These are phyloP conservation scores for Anarhynchus alexandrinus DNA, from an alignment of 2,113 vertebrate genomes.

Conservation along the genomic window DNA sequence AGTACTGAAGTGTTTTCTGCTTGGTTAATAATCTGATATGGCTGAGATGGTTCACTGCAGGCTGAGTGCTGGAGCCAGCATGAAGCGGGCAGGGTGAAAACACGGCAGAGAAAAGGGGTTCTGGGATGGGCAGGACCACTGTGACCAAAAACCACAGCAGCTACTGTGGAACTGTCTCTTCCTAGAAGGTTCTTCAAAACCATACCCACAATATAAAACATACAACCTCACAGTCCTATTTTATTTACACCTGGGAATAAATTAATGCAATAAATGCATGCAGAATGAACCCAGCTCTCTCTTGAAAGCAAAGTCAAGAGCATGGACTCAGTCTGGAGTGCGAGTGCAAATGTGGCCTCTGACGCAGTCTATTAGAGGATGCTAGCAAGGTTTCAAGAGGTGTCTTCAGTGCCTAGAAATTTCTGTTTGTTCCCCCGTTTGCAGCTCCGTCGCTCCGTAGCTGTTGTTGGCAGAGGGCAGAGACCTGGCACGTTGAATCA, in stretches of 20 bases:
- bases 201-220: background rate
- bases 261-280: background rate
- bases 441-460: background rate
- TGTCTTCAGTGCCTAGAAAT: background rate
- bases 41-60: background rate
- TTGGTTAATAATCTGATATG: background rate
- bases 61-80: background rate
- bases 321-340: background rate
- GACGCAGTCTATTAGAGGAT: background rate
- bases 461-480: fast-evolving
- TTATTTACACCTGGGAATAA: background rate
- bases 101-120: background rate
- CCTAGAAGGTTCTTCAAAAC: background rate
- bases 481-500: background rate
- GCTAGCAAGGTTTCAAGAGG: background rate
- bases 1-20: background rate
- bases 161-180: background rate
- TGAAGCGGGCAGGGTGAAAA: background rate
- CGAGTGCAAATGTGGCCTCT: background rate
- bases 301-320: background rate
- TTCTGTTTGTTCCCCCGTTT: background rate
- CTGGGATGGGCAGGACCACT: background rate
- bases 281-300: background rate
- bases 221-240: background rate
- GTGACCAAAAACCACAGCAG: background rate